These are phyloP conservation scores for Leptarthrus brevirostris DNA, from an alignment of 2,888 invertebrate genomes.

Conservation along the genomic window DNA sequence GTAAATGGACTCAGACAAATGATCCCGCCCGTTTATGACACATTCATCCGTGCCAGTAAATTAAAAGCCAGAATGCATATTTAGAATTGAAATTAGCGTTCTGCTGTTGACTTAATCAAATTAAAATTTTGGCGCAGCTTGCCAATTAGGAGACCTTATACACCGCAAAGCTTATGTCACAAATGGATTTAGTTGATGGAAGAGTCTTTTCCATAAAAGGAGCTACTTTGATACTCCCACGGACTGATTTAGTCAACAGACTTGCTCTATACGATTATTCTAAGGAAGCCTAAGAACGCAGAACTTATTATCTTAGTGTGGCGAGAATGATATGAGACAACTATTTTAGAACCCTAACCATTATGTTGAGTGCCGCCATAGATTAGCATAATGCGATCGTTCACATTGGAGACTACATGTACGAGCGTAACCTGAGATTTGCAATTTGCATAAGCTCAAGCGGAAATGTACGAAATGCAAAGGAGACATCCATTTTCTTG, in stretches of 20 bases:
- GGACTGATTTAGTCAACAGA: neutral
- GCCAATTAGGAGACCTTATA: slow-evolving; percentile 8
- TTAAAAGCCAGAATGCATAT: neutral
- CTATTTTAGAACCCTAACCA: neutral
- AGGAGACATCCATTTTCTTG: neutral
- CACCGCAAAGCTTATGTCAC: slow-evolving; percentile 24
- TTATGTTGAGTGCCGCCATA: neutral
- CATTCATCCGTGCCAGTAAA: neutral
- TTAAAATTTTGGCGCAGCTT: slow-evolving; percentile 12
- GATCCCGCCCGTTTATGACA: neutral
- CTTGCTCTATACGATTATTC: slow-evolving; percentile 2
- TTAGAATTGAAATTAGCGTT: neutral
- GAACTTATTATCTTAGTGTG: slow-evolving; percentile 25
- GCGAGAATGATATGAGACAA: neutral
- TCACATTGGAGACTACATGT: slow-evolving; percentile 10
- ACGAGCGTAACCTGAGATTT: neutral
- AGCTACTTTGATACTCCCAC: neutral
- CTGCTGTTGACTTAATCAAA: neutral
- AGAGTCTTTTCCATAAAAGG: slow-evolving; percentile 12
- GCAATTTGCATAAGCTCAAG: slow-evolving; percentile 31
- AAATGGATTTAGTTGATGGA: slow-evolving; percentile 3
- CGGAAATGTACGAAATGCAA: slow-evolving; percentile 4
- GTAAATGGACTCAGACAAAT: too few relatives aligned
- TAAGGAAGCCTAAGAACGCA: slow-evolving; percentile 9
- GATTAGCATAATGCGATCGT: slow-evolving; percentile 26